A percentile compares a stretch with the other conserved stretches of the same genome.
Conservation (phyloP, 1,140 invertebrate species). For the Drosophila prosaltans region DNA sequence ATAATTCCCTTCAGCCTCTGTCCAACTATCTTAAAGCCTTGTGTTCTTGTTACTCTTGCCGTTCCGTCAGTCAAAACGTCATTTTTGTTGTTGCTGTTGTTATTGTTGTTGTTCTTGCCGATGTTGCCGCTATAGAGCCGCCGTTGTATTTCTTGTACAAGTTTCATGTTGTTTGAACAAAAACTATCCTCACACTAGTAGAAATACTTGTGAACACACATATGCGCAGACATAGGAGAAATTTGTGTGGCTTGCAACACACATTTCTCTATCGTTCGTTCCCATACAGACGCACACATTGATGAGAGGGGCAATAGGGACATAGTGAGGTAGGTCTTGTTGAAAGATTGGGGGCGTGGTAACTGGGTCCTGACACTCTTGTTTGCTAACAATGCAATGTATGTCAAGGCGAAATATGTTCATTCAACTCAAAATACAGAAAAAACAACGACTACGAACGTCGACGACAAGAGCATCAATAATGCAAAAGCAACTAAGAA, state of each 20-base stretch:
- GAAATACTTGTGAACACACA: conserved; percentile 1
- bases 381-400: conserved; percentile 80
- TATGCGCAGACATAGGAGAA: neutral
- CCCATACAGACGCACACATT: conserved; percentile 27
- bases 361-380: conserved; percentile 66
- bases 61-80: conserved; percentile 41
- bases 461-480: conserved; percentile 67
- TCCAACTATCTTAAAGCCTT: conserved; percentile 2
- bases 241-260: conserved; percentile 54
- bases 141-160: conserved; percentile 17
- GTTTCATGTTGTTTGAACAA: conserved; percentile 62
- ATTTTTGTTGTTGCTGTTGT: conserved; percentile 46
- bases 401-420: conserved; percentile 80
- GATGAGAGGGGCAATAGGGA: neutral
- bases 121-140: conserved; percentile 28
- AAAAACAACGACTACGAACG: conserved; percentile 15
- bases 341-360: conserved; percentile 35
- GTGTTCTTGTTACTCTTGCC: conserved; percentile 10
- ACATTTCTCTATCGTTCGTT: neutral
- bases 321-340: conserved; percentile 16
- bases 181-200: conserved; percentile 29
- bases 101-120: conserved; percentile 11
- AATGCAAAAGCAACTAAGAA: conserved; percentile 53
- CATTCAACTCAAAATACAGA: conserved; percentile 73
- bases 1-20: neutral